Evolutionary conservation across 2,888 invertebrate genomes (phyloP).

Genomic region (Drosophila limbata): DNA sequence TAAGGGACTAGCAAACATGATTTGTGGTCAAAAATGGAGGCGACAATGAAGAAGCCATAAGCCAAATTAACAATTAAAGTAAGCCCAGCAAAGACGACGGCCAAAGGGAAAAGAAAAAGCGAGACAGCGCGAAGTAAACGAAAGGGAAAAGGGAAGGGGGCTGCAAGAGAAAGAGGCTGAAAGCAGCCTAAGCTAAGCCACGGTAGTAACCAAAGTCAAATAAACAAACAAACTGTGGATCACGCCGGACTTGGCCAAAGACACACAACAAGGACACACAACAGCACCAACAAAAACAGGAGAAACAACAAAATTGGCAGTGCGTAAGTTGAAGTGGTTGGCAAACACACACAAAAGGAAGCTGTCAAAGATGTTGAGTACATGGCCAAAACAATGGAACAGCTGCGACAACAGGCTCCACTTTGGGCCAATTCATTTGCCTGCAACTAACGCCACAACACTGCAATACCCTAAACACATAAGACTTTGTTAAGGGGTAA

Average conservation of each 20-base stretch:
- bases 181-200: slow-evolving; percentile 18
- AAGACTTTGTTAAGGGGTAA: neutral
- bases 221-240: slow-evolving; percentile 46
- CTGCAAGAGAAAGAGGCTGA: neutral
- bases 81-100: slow-evolving; percentile 34
- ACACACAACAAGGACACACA: slow-evolving; percentile 28
- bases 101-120: slow-evolving; percentile 2
- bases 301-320: slow-evolving; percentile 10
- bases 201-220: slow-evolving; percentile 42
- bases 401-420: slow-evolving; percentile 46
- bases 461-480: slow-evolving; percentile 2
- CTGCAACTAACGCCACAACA: slow-evolving; percentile 14
- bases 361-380: slow-evolving; percentile 41
- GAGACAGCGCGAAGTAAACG: neutral
- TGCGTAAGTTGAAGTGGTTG: slow-evolving; percentile 34
- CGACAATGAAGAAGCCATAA: slow-evolving; percentile 62
- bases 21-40: slow-evolving; percentile 50
- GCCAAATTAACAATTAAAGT: slow-evolving; percentile 74
- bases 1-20: slow-evolving; percentile 49
- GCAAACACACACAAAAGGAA: slow-evolving; percentile 51
- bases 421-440: slow-evolving; percentile 39
- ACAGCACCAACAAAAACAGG: slow-evolving; percentile 11
- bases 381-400: slow-evolving; percentile 44
- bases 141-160: slow-evolving; percentile 7
- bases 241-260: slow-evolving; percentile 31